These are phyloP conservation scores for Pheosia gnoma DNA, from an alignment of 2,888 invertebrate species.

Conservation along the genomic window DNA sequence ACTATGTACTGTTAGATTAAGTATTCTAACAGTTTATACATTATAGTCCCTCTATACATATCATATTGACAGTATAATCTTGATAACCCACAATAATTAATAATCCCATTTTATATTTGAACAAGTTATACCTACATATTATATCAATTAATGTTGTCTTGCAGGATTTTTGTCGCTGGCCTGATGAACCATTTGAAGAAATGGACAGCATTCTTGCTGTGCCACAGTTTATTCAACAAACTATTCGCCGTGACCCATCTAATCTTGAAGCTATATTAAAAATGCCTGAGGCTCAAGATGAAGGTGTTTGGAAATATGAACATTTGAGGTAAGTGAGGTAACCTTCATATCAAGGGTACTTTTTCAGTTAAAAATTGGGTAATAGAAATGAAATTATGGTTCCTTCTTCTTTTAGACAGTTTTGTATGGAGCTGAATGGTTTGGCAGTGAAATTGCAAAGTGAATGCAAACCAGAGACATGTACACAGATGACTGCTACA, in stretches of 20 bases:
- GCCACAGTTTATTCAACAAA: constrained; percentile 99
- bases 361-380: background rate
- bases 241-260: constrained; percentile 95
- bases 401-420: constrained; percentile 87
- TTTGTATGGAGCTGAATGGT: constrained; percentile 99
- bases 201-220: constrained; percentile 99
- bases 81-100: too few species aligned
- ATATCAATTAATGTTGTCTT: background rate
- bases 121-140: background rate
- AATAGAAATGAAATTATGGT: too few species aligned
- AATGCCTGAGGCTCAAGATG: constrained; percentile 98
- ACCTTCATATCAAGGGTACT: background rate
- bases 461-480: constrained; percentile 98
- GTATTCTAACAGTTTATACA: too few species aligned
- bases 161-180: constrained; percentile 98
- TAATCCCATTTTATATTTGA: too few species aligned
- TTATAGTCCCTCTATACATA: too few species aligned
- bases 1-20: too few species aligned
- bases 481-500: constrained; percentile 99
- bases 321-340: constrained; percentile 89
- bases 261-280: constrained; percentile 97
- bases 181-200: constrained; percentile 98
- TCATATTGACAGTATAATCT: too few species aligned
- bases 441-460: constrained; percentile 97
- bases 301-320: constrained; percentile 99